These are phyloP conservation scores for Orchesellides sinensis DNA, from an alignment of 2,888 invertebrate species.

Conservation along the genomic window DNA sequence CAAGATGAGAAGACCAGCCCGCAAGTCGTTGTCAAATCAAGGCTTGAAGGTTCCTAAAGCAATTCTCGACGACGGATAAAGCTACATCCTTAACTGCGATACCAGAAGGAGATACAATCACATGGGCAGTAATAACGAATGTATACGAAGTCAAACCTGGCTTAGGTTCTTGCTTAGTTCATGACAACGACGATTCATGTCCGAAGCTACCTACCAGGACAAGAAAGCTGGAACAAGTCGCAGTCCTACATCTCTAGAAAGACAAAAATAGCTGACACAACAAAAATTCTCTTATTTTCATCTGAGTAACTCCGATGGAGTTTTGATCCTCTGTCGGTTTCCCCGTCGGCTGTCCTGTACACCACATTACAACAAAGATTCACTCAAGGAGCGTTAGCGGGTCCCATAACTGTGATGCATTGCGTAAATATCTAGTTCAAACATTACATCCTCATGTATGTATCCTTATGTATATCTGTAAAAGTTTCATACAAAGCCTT, in stretches of 20 bases:
- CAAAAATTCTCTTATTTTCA: constrained; percentile 31
- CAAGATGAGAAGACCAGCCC: background rate
- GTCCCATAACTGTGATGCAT: no score
- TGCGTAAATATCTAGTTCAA: no score
- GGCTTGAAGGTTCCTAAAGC: constrained; percentile 7
- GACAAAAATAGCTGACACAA: constrained; percentile 30
- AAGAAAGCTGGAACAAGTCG: constrained; percentile 10
- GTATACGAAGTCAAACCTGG: no score
- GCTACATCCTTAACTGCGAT: no score
- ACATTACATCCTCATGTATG: no score
- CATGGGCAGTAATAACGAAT: no score
- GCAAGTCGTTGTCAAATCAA: background rate
- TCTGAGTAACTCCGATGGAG: constrained; percentile 47
- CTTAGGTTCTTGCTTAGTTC: background rate
- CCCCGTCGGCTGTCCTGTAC: no score
- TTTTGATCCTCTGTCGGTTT: constrained; percentile 51
- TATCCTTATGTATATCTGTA: no score
- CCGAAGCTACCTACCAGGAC: background rate
- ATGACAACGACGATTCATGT: constrained; percentile 35
- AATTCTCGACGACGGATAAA: constrained; percentile 11
- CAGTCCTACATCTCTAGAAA: constrained; percentile 10
- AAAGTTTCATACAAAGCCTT: no score
- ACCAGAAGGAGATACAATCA: no score
- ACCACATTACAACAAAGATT: no score
- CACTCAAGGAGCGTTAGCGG: no score